phyloP scores from a whole-genome alignment of 2,888 invertebrate species.

The Leucophenga montana region DNA sequence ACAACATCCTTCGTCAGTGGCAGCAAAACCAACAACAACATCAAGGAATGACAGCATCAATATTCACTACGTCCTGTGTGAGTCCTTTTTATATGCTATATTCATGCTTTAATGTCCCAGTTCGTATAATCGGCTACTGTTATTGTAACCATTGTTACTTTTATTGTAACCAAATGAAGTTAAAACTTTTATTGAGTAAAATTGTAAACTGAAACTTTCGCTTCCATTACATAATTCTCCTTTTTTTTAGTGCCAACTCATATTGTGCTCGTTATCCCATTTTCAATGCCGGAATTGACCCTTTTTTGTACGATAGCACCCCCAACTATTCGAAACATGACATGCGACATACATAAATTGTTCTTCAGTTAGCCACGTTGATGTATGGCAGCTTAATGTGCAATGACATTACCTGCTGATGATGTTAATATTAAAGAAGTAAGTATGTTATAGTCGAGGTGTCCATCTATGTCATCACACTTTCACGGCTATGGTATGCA shows the following conservation, averaged over 20 bases:
- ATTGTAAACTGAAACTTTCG: slow-evolving; percentile 60
- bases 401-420: slow-evolving; percentile 66
- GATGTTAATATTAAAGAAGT: neutral
- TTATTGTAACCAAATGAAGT: slow-evolving; percentile 50
- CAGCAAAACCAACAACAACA: slow-evolving; percentile 4
- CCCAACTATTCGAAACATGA: slow-evolving; percentile 18
- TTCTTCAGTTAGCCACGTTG: slow-evolving; percentile 63
- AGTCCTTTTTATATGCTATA: slow-evolving; percentile 7
- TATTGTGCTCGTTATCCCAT: slow-evolving; percentile 68
- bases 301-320: slow-evolving; percentile 53
- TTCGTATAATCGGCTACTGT: neutral
- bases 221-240: slow-evolving; percentile 17
- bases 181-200: slow-evolving; percentile 64
- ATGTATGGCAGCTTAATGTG: slow-evolving; percentile 69
- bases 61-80: slow-evolving; percentile 1
- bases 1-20: neutral
- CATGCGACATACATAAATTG: slow-evolving; percentile 30
- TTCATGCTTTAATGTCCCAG: neutral
- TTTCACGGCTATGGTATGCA: no score
- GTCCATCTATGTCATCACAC: no score
- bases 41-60: neutral
- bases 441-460: neutral
- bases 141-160: neutral
- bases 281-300: slow-evolving; percentile 61
- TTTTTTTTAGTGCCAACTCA: slow-evolving; percentile 65